phyloP scores from a whole-genome alignment of 2,113 vertebrate species.

The Aplodontia rufa region DNA sequence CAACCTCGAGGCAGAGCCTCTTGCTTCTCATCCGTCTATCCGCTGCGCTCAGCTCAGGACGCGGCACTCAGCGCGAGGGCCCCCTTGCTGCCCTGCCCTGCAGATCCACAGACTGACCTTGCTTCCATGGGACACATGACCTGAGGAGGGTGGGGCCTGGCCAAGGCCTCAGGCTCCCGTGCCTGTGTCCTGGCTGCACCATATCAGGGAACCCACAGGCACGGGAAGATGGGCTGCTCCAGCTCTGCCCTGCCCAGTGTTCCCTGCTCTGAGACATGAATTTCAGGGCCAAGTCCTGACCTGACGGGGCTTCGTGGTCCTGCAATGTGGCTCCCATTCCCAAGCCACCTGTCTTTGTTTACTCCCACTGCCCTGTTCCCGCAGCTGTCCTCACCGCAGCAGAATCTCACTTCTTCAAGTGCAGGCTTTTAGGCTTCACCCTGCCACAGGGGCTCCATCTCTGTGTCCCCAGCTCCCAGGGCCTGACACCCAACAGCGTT shows the following conservation, averaged over 20 bases:
- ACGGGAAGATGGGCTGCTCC: not conserved
- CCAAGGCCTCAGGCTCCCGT: not conserved
- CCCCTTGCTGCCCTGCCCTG: not conserved
- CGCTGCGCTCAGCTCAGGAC: not conserved
- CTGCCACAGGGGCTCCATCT: fast-evolving
- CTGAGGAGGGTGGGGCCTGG: not conserved
- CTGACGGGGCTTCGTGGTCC: not conserved
- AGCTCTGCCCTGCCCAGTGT: fast-evolving
- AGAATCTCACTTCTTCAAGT: not conserved
- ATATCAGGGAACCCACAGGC: fast-evolving
- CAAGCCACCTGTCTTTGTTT: not conserved
- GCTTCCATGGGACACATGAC: not conserved
- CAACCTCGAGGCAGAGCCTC: not conserved
- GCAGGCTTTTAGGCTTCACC: not conserved
- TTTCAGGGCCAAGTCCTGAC: not conserved
- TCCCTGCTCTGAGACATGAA: not conserved
- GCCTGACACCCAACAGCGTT: not conserved
- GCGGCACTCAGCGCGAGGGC: fast-evolving
- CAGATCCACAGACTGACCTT: not conserved
- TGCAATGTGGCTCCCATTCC: fast-evolving
- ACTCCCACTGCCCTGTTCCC: fast-evolving
- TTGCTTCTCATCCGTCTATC: not conserved
- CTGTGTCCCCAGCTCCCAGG: fast-evolving
- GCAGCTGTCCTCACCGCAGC: no score
- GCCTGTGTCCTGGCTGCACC: not conserved